These are phyloP conservation scores for Cataglyphis altisquamis DNA, from an alignment of 2,888 invertebrate species.

Conservation along the genomic window DNA sequence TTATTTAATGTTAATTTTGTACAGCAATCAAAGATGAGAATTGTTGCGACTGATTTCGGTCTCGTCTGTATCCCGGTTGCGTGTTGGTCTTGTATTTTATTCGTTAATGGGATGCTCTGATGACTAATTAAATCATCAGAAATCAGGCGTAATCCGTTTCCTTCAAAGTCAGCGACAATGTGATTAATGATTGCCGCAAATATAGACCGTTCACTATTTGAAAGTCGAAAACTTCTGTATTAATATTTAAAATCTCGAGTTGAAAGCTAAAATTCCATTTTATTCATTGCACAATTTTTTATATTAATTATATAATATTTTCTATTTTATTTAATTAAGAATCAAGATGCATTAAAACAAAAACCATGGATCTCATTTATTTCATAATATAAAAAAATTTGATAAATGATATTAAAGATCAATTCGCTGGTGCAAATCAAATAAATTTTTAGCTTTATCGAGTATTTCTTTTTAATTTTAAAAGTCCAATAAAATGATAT, in stretches of 20 bases:
- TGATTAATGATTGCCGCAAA: constrained; percentile 36
- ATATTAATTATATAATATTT: background rate
- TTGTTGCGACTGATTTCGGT: constrained; percentile 18
- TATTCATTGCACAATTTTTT: background rate
- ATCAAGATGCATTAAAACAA: background rate
- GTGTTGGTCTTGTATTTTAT: constrained; percentile 62
- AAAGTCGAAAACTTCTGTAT: constrained; percentile 27
- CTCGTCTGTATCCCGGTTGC: constrained; percentile 47
- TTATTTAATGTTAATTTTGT: background rate
- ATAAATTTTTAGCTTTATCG: background rate
- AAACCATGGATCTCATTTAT: constrained; percentile 3
- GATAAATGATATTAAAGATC: background rate
- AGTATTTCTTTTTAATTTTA: background rate
- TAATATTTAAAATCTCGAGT: background rate
- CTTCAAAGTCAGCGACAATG: constrained; percentile 15
- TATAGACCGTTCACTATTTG: constrained; percentile 13
- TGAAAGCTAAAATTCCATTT: background rate
- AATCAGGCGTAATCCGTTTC: constrained; percentile 15
- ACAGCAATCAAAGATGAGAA: background rate
- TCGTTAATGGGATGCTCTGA: constrained; percentile 48
- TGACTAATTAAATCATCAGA: constrained; percentile 4
- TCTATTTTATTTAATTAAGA: background rate
- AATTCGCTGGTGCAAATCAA: background rate
- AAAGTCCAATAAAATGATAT: background rate
- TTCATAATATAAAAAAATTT: background rate